phyloP scores from a whole-genome alignment of 1,140 invertebrate species.

The Drosophila tristis region DNA sequence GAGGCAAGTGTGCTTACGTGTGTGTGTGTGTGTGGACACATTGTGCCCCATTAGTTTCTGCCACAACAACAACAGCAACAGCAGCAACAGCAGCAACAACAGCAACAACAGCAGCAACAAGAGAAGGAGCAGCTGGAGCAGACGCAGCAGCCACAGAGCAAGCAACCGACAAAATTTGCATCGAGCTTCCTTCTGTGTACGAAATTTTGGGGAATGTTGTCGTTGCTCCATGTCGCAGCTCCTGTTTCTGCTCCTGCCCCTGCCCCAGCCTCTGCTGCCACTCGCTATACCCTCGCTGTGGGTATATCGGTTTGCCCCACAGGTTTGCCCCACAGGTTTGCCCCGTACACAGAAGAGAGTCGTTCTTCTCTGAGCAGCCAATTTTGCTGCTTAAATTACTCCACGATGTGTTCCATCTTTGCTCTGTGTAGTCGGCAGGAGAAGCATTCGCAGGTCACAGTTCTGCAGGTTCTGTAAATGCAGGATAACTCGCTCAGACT shows the following conservation, averaged over 20 bases:
- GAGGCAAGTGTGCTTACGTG: slow-evolving; percentile 4
- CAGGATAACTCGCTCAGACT: too few relatives aligned
- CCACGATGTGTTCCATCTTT: too few relatives aligned
- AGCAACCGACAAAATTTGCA: slow-evolving; percentile 63
- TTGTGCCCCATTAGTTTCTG: slow-evolving; percentile 80
- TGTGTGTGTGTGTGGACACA: slow-evolving; percentile 68
- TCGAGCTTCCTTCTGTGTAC: slow-evolving; percentile 62
- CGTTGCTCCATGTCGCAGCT: slow-evolving; percentile 20
- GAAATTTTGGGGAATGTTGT: slow-evolving; percentile 25
- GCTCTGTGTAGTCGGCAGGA: too few relatives aligned
- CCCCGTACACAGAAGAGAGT: too few relatives aligned
- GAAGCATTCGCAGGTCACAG: too few relatives aligned
- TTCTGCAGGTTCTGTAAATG: too few relatives aligned
- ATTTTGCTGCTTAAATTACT: too few relatives aligned
- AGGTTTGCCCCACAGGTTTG: too few relatives aligned
- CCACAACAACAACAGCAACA: slow-evolving; percentile 58
- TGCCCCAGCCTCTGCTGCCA: neutral
- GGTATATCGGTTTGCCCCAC: too few relatives aligned
- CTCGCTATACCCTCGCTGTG: too few relatives aligned
- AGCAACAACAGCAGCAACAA: slow-evolving; percentile 4
- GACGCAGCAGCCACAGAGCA: slow-evolving; percentile 1
- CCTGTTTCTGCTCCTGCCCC: slow-evolving; percentile 4
- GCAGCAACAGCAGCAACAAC: neutral
- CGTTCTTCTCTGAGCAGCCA: too few relatives aligned
- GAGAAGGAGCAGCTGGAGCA: slow-evolving; percentile 25